Base-by-base conservation (phyloP, 1,140 invertebrate species). In the Macrobrachium rosenbergii region DNA sequence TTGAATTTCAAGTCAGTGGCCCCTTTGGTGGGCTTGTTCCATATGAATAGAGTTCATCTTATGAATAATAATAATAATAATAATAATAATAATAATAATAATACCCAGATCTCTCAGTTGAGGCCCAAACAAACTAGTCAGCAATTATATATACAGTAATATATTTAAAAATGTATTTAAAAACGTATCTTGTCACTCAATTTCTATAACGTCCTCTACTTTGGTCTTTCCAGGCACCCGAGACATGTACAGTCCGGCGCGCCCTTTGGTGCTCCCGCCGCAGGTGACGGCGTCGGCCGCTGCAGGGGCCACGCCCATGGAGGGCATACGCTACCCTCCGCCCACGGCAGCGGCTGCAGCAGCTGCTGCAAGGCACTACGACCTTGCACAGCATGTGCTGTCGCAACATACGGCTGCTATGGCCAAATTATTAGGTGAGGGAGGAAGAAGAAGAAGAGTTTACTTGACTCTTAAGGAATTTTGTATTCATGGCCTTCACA, bases 351-450 rank as follows among this genome's bases (percentile, higher is more conserved):
- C 76, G 11, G 87, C 87, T 10, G 87, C 87, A 21, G 87, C 87
- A 12, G 87, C 77, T 0, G 87, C 87, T 0, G 87, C 87, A 2
- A 60, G 96, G 83, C 96, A 97, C 85, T 97, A 97, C 91, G 97
- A 98, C 92, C 94, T 98, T 90, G 96, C 96, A 3, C 94, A 97
- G 83, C 96, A 97, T 91, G 95, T 98, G 91, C 94, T 97, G 37
- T 95, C 96, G 8, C 96, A 97, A 90, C 96, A 98, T 92, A 96
- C 96, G 88, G 96, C 96, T 91, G 96, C 98, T 89, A 96, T 88
- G 87, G 87, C 96, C 89, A 98, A 98, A 93, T 94, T 98, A 90
- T 92, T 97, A 88, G 95, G 96, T 96, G 93, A 95, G 95, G 12
- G 2, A 12, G 52, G 12, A 52, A 52, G 12, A 5, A 52, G 52